Base-by-base conservation (phyloP, 2,888 invertebrate genomes). In the Synergus japonicus region DNA sequence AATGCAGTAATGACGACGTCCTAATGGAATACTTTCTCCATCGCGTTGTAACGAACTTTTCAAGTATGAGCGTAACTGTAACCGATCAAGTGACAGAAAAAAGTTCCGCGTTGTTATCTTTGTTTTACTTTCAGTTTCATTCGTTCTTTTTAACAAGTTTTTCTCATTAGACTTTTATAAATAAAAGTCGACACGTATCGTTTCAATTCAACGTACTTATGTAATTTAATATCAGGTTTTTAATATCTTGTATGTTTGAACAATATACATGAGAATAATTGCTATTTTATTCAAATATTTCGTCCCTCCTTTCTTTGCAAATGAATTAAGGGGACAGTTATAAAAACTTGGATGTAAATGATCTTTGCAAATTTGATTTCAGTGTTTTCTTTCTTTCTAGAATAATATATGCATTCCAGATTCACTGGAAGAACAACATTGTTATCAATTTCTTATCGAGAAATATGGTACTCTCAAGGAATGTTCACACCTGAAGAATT, bases 11-110 rank as follows among this genome's bases (percentile, higher is more conserved):
- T 60, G 10, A 60, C 60, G 10, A 60, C 60, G 22, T 60, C 10
- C 4, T 60, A 60, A 60, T 60, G 60, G 60, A 60, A 60, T 60
- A 60, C 60, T 60, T 60, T 60, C 60, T 60, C 60, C 60, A 22
- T 60, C 22, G 13, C 60, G 4, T 60, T 60, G 22, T 4, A 60
- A 29, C 60, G 22, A 29, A 60, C 60, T 22, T 60, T 22, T 60
- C 60, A 60, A 60, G 60, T 22, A 60, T 10, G 12, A 18, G 22
- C 60, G 22, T 22, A 60, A 60, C 60, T 22, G 60, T 60, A 12
- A 60, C 60, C 22, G 22, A 60, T 12, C 22, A 60, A 60, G 12
- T 60, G 60, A 60, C 12, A 29, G 54, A 60, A 60, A 60, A 60
- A 60, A 60, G 22, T 29, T 60, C 60, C 13, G 46, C 13, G 8